Evolutionary conservation across 2,113 vertebrate species (phyloP).

Genomic region (Apaloderma vittatum): DNA sequence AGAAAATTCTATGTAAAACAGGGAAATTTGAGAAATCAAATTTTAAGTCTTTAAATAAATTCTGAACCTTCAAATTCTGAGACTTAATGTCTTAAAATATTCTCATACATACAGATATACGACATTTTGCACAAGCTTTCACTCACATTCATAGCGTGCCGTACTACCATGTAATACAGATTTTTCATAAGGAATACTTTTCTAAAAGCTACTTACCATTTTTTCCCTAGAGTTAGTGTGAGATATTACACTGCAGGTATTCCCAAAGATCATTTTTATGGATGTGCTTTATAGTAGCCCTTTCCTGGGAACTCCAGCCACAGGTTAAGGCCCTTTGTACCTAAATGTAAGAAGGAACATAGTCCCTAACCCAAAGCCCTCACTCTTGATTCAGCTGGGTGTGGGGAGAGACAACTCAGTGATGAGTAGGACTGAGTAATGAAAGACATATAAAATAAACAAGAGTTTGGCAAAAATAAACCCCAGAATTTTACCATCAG

Average conservation of each 20-base stretch:
- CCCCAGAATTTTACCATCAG: neutral
- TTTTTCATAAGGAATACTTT: neutral
- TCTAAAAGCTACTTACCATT: neutral
- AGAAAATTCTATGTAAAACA: neutral
- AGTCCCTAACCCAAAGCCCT: neutral
- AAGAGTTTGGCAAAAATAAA: neutral
- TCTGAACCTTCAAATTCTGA: neutral
- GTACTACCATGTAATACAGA: neutral
- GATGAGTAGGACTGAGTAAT: neutral
- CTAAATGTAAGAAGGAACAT: neutral
- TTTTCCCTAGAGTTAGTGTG: neutral
- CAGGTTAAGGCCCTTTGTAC: neutral
- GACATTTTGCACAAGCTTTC: neutral
- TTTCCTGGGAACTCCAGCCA: neutral
- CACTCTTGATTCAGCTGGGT: rapidly evolving
- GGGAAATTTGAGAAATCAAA: neutral
- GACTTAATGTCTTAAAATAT: neutral
- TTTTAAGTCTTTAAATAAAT: neutral
- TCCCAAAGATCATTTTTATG: neutral
- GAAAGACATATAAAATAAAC: neutral
- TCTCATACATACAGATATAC: neutral
- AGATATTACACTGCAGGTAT: neutral
- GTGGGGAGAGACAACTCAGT: neutral
- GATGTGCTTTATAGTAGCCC: neutral
- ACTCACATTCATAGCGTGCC: neutral